Percentiles rank a stretch among this genome's conserved stretches.
These are phyloP conservation scores for Cephalopterus ornatus DNA, from an alignment of 2,113 vertebrate genomes.

Conservation along the genomic window DNA sequence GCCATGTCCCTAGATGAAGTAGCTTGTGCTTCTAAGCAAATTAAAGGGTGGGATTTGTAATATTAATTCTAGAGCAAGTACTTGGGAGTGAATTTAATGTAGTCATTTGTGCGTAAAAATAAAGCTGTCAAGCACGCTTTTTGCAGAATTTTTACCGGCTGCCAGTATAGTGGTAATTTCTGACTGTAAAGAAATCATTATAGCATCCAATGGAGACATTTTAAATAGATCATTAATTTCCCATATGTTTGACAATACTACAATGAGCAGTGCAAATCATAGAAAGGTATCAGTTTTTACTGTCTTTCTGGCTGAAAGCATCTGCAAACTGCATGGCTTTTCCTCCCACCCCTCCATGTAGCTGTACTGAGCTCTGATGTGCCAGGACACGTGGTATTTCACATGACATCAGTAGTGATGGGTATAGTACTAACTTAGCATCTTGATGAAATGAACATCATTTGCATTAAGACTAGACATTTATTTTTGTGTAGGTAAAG, in stretches of 20 bases:
- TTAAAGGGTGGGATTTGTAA: not conserved
- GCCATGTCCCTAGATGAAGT: not conserved
- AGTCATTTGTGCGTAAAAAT: not conserved
- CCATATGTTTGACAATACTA: not conserved
- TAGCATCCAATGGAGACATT: not conserved
- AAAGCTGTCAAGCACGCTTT: not conserved
- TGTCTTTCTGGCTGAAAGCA: not conserved
- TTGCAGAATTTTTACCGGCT: not conserved
- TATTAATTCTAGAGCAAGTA: not conserved
- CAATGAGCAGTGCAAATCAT: not conserved
- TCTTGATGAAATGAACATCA: not conserved
- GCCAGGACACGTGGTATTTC: not conserved
- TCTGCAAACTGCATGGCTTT: not conserved
- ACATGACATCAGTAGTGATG: not conserved
- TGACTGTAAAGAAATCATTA: not conserved
- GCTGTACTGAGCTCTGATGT: not conserved
- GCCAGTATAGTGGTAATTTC: not conserved
- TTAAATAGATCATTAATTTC: not conserved
- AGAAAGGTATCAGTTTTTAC: not conserved
- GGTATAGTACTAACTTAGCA: not conserved
- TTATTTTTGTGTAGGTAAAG: not conserved
- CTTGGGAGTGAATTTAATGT: not conserved
- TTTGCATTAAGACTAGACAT: slow-evolving; percentile 26
- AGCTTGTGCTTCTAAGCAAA: not conserved
- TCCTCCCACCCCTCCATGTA: not conserved